Evolutionary conservation across 2,113 vertebrate species (phyloP).

Genomic region (Ictalurus punctatus): DNA sequence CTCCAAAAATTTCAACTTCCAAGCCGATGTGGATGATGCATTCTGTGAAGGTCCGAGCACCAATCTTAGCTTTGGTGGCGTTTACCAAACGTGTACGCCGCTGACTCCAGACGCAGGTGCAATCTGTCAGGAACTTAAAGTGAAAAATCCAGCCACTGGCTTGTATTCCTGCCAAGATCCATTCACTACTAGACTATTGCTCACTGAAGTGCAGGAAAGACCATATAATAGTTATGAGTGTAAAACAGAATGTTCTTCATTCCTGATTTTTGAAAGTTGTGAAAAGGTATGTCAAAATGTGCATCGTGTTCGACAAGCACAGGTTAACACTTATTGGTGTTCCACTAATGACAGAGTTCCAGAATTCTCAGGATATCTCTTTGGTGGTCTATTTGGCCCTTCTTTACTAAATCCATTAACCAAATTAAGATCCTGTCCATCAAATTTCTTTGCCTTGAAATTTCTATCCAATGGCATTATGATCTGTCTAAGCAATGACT

Average conservation of each 20-base stretch:
- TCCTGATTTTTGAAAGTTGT: constrained; percentile 33
- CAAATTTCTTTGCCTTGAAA: constrained; percentile 64
- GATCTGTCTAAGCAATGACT: constrained; percentile 82
- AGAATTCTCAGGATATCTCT: constrained; percentile 76
- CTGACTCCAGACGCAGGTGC: constrained; percentile 54
- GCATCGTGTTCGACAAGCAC: neutral
- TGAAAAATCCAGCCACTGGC: constrained; percentile 82
- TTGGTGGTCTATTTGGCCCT: constrained; percentile 82
- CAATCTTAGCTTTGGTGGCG: constrained; percentile 87
- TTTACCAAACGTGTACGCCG: constrained; percentile 77
- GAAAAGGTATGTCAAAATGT: neutral
- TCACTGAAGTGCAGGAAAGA: constrained; percentile 74
- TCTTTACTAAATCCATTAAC: constrained; percentile 78
- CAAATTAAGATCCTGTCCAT: constrained; percentile 77
- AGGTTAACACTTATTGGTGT: constrained; percentile 80
- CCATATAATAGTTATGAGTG: constrained; percentile 69
- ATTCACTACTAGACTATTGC: constrained; percentile 72
- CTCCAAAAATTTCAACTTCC: constrained; percentile 87
- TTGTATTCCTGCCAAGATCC: constrained; percentile 71
- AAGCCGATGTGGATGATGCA: constrained; percentile 82
- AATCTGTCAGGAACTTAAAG: constrained; percentile 73
- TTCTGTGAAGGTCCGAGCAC: constrained; percentile 76
- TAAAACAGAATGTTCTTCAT: constrained; percentile 1
- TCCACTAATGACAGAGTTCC: constrained; percentile 18
- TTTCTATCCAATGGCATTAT: constrained; percentile 76